Conservation (phyloP, 2,113 vertebrate genomes). For the Nothobranchius furzeri region DNA sequence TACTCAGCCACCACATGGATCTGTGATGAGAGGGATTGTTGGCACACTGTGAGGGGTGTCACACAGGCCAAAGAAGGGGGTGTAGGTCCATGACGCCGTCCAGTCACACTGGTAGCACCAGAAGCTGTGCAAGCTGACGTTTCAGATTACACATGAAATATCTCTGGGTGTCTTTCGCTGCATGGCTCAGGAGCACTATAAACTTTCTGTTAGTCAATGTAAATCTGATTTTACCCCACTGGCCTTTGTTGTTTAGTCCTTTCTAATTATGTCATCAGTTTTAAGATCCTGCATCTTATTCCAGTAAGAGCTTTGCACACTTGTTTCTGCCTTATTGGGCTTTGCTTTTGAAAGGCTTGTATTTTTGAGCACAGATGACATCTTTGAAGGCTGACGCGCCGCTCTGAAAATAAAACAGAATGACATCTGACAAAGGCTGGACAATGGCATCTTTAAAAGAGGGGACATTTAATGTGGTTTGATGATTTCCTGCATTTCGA, state of each 20-base stretch:
- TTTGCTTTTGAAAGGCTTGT: conserved; percentile 17
- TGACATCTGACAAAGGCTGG: conserved; percentile 20
- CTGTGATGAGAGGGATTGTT: conserved; percentile 19
- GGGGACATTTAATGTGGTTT: conserved; percentile 25
- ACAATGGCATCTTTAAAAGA: conserved; percentile 16
- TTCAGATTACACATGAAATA: conserved; percentile 68
- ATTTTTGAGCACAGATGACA: conserved; percentile 15
- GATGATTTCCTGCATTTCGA: not conserved
- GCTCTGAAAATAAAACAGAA: conserved; percentile 13
- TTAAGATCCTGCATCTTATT: not conserved
- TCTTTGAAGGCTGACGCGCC: conserved; percentile 9
- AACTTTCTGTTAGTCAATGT: conserved; percentile 5
- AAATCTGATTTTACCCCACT: conserved; percentile 7
- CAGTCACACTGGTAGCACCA: conserved; percentile 29
- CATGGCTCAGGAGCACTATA: conserved; percentile 39
- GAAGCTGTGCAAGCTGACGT: conserved; percentile 54
- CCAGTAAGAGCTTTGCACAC: not conserved
- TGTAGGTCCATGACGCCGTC: conserved; percentile 33
- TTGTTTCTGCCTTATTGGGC: conserved; percentile 4
- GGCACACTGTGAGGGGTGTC: not conserved
- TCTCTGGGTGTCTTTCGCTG: conserved; percentile 55
- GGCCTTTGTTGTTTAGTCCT: conserved; percentile 1
- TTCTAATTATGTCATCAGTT: not conserved
- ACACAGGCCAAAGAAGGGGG: conserved; percentile 54
- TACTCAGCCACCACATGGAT: conserved; percentile 35